phyloP scores from a whole-genome alignment of 2,113 vertebrate genomes.

The Vombatus ursinus region DNA sequence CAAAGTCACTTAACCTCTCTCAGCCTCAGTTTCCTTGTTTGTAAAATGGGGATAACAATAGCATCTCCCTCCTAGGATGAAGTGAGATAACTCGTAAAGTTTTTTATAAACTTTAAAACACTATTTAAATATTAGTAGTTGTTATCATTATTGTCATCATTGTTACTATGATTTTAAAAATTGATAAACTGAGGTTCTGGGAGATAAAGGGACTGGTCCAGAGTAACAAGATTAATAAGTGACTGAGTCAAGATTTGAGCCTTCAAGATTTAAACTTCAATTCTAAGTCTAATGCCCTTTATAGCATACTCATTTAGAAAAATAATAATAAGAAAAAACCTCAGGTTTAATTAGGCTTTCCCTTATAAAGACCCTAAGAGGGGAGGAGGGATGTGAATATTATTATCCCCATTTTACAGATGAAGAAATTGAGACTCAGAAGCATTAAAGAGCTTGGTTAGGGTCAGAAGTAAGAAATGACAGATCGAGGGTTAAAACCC shows the following conservation, averaged over 20 bases:
- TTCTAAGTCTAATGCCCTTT: not conserved
- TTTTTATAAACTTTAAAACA: not conserved
- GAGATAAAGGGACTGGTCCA: not conserved
- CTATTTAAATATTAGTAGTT: not conserved
- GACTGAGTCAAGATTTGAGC: not conserved
- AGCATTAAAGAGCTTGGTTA: not conserved
- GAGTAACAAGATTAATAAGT: not conserved
- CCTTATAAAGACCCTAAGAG: not conserved
- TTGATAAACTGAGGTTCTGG: not conserved
- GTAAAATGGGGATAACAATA: not conserved
- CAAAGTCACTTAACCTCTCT: not conserved
- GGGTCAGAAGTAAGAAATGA: not conserved
- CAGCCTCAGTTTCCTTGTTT: not conserved
- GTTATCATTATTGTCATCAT: not conserved
- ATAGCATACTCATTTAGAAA: not conserved
- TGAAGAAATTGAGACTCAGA: not conserved
- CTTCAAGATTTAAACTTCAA: not conserved
- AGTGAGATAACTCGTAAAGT: not conserved
- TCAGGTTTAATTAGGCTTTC: not conserved
- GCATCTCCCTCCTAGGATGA: not conserved
- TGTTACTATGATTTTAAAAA: not conserved
- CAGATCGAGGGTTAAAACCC: not conserved
- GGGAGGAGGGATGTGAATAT: not conserved
- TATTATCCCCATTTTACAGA: not conserved
- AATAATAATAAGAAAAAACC: not conserved